Evolutionary conservation across 2,797 vertebrate genomes (phyloP).

Genomic region (Catamblyrhynchus diadema): DNA sequence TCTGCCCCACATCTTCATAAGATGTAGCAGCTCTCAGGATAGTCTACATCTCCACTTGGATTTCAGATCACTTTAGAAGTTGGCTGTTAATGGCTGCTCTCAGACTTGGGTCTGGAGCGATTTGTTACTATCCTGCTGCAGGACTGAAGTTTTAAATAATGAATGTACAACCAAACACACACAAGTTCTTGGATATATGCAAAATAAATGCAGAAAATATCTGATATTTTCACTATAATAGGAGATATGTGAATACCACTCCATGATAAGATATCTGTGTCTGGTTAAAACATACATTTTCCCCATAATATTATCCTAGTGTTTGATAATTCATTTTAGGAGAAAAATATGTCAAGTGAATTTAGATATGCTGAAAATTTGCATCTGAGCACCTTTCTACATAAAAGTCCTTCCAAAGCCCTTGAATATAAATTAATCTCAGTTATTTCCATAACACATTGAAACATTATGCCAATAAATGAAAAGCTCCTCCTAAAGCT

Average conservation of each 20-base stretch:
- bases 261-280: not conserved
- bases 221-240: not conserved
- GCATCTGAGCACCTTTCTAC: constrained; percentile 22
- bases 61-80: not conserved
- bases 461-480: constrained; percentile 27
- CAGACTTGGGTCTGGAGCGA: not conserved
- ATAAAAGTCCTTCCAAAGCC: constrained; percentile 49
- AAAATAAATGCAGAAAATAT: constrained; percentile 30
- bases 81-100: not conserved
- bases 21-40: not conserved
- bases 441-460: constrained; percentile 17
- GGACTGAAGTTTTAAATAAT: not conserved
- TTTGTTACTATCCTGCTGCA: not conserved
- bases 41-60: not conserved
- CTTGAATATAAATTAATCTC: constrained; percentile 51
- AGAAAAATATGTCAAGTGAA: constrained; percentile 44
- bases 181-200: not conserved
- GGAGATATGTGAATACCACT: not conserved
- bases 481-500: constrained; percentile 37
- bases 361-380: constrained; percentile 34
- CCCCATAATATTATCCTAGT: not conserved
- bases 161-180: not conserved
- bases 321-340: constrained; percentile 37
- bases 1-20: not conserved
- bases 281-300: not conserved